These are phyloP conservation scores for Nephrotoma guestfalica DNA, from an alignment of 2,888 invertebrate species.

Conservation along the genomic window DNA sequence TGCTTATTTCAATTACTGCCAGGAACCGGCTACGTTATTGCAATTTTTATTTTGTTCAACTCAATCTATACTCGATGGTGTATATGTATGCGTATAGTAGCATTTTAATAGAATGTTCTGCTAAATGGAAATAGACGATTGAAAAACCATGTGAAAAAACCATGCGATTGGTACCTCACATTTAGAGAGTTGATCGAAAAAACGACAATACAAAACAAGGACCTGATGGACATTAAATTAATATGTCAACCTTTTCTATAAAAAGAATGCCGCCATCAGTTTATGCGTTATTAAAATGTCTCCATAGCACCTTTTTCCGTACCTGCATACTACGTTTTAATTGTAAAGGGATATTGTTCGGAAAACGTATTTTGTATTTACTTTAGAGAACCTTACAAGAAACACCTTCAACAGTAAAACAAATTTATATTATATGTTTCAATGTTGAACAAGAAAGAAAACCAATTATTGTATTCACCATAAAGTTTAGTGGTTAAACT, in stretches of 20 bases:
- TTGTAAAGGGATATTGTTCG: no score
- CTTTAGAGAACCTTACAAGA: no score
- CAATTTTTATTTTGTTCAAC: background rate
- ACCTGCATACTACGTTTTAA: no score
- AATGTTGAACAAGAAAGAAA: no score
- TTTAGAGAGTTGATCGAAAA: background rate
- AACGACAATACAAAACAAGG: background rate
- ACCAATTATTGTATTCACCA: background rate
- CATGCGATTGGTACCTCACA: background rate
- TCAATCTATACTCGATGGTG: background rate
- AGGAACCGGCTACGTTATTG: background rate
- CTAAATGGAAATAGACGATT: background rate
- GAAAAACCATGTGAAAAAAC: background rate
- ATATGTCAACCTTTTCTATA: background rate
- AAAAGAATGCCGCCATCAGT: background rate
- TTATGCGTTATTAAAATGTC: background rate
- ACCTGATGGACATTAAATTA: background rate
- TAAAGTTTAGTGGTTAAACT: background rate
- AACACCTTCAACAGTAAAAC: no score
- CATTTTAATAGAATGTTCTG: background rate
- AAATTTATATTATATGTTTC: no score
- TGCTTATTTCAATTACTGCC: background rate
- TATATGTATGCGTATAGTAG: background rate
- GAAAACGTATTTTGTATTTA: no score
- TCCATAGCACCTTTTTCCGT: no score